Conservation (phyloP, 2,888 invertebrate species). For the Iselma pallidipennis region DNA sequence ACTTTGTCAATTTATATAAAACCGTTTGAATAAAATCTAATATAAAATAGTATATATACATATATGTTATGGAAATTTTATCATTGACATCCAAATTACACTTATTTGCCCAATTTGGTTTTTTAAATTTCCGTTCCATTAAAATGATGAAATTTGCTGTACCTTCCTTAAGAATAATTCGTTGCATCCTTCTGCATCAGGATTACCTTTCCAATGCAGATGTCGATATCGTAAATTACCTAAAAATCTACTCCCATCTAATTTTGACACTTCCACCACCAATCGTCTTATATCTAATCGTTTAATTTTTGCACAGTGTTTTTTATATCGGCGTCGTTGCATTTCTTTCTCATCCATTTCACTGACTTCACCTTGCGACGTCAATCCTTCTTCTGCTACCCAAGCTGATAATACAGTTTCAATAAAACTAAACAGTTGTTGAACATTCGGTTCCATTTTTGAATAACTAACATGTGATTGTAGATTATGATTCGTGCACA, state of each 20-base stretch:
- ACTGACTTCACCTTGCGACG: constrained; percentile 73
- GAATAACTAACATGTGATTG: constrained; percentile 58
- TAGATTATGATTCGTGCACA: constrained; percentile 70
- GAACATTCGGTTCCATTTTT: constrained; percentile 75
- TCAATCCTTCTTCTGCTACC: constrained; percentile 74
- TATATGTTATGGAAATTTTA: too few species aligned
- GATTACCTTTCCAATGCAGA: constrained; percentile 83
- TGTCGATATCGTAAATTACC: constrained; percentile 75
- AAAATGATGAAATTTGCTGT: too few species aligned
- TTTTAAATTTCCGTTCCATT: too few species aligned
- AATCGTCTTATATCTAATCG: constrained; percentile 70
- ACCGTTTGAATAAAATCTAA: too few species aligned
- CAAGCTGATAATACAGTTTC: constrained; percentile 79
- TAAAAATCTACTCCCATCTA: constrained; percentile 67
- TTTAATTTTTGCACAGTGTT: constrained; percentile 67
- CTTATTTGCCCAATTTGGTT: too few species aligned
- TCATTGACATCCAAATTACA: too few species aligned
- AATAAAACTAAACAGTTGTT: constrained; percentile 80
- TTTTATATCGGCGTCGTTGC: constrained; percentile 62
- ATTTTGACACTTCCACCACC: constrained; percentile 71
- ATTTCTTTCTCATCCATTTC: constrained; percentile 72
- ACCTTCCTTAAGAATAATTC: constrained; percentile 88
- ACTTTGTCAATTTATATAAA: too few species aligned
- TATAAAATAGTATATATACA: too few species aligned
- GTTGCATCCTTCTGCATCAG: constrained; percentile 86